Conservation (phyloP, 2,113 vertebrate genomes). For the Crotalus helleri region DNA sequence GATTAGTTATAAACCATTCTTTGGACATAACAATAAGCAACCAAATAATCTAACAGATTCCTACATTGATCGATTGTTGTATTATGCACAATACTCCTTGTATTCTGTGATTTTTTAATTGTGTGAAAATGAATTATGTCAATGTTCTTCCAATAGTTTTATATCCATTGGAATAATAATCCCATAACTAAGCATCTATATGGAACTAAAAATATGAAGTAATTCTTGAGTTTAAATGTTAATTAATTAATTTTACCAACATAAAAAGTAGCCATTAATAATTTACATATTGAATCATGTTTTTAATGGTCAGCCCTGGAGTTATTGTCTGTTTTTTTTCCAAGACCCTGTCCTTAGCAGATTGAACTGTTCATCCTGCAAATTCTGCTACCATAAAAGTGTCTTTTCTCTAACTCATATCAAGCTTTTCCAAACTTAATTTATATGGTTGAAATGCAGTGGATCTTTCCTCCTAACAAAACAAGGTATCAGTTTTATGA, state of each 20-base stretch:
- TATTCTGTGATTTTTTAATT: not conserved
- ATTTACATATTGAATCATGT: not conserved
- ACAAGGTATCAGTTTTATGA: not conserved
- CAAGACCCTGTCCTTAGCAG: not conserved
- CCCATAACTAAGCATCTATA: not conserved
- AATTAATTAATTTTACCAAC: not conserved
- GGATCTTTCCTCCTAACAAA: not conserved
- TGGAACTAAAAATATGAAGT: not conserved
- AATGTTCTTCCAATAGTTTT: not conserved
- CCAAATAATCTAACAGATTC: not conserved
- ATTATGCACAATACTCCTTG: not conserved
- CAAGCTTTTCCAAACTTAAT: not conserved
- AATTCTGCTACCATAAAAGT: not conserved
- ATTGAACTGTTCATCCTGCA: not conserved
- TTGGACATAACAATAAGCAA: not conserved
- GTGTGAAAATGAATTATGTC: not conserved
- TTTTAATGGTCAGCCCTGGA: not conserved
- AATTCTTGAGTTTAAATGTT: not conserved
- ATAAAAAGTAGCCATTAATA: not conserved
- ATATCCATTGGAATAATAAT: not conserved
- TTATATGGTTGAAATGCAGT: not conserved
- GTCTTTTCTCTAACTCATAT: not conserved
- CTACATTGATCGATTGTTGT: not conserved
- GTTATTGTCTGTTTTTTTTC: not conserved
- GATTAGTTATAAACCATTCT: not conserved